These are phyloP conservation scores for Caenorhabditis plicata DNA, from an alignment of 2,888 invertebrate genomes.

Conservation along the genomic window DNA sequence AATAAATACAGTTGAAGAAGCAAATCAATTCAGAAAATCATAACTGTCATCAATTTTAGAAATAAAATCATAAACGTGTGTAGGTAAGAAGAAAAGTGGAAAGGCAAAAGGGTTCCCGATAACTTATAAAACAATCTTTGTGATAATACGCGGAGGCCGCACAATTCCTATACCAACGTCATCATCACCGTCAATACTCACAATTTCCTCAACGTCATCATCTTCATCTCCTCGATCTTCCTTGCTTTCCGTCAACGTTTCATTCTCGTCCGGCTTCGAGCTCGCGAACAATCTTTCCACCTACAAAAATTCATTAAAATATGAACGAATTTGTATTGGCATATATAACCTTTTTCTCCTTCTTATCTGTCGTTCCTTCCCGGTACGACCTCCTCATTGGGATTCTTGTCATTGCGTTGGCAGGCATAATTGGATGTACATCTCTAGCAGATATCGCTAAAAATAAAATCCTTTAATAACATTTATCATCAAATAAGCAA, in stretches of 20 bases:
- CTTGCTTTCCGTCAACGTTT: slow-evolving; percentile 2
- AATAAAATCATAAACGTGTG: too few relatives aligned
- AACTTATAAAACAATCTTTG: too few relatives aligned
- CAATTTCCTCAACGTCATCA: slow-evolving; percentile 23
- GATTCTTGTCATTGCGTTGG: slow-evolving; percentile 25
- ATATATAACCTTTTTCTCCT: slow-evolving; percentile 45
- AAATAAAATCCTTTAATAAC: slow-evolving; percentile 1
- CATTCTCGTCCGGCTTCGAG: slow-evolving; percentile 13
- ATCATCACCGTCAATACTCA: slow-evolving; percentile 17
- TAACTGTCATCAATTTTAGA: too few relatives aligned
- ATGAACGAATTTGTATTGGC: slow-evolving; percentile 1
- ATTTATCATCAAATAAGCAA: neutral
- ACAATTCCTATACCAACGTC: too few relatives aligned
- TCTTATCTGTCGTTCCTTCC: slow-evolving; percentile 33
- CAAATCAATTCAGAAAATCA: too few relatives aligned
- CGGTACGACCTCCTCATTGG: slow-evolving; percentile 36
- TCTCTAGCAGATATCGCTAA: slow-evolving; percentile 35
- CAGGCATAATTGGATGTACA: slow-evolving; percentile 24
- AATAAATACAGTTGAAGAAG: too few relatives aligned
- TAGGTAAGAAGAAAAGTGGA: too few relatives aligned
- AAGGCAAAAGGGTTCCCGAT: too few relatives aligned
- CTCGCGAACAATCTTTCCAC: slow-evolving; percentile 29
- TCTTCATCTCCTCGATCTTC: neutral
- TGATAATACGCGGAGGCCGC: too few relatives aligned
- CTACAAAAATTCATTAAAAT: slow-evolving; percentile 7